A percentile compares a stretch with the other conserved stretches of the same genome.
These are phyloP conservation scores for Zophobas morio DNA, from an alignment of 1,140 invertebrate species.

Conservation along the genomic window DNA sequence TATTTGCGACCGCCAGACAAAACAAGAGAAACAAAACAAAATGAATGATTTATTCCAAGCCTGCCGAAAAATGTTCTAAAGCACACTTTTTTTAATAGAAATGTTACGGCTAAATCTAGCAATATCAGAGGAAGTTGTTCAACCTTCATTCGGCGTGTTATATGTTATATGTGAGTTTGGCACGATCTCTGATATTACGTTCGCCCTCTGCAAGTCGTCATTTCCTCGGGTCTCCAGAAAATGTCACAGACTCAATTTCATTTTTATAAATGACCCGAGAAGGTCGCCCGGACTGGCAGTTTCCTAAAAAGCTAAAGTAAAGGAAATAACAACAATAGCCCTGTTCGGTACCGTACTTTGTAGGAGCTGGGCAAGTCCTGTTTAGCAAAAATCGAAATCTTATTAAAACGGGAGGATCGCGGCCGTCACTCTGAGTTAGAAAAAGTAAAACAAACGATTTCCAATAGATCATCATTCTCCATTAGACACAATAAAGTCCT, in stretches of 20 bases:
- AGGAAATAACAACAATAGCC: slow-evolving; percentile 22
- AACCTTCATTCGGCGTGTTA: slow-evolving; percentile 5
- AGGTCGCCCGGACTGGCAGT: slow-evolving; percentile 2
- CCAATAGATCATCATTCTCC: too few species aligned
- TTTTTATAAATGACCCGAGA: slow-evolving; percentile 38
- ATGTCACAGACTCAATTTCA: slow-evolving; percentile 40
- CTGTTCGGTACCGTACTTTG: too few species aligned
- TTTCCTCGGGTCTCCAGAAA: slow-evolving; percentile 25
- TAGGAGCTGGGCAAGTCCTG: too few species aligned
- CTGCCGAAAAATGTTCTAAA: too few species aligned
- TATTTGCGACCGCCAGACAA: too few species aligned
- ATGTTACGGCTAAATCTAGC: background rate
- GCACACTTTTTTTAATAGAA: background rate
- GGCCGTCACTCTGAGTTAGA: too few species aligned
- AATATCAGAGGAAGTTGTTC: background rate
- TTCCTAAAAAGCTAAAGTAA: slow-evolving; percentile 18
- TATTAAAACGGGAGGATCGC: too few species aligned
- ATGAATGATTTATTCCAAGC: too few species aligned
- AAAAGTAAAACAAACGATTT: too few species aligned
- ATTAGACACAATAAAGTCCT: too few species aligned
- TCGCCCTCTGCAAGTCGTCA: slow-evolving; percentile 30
- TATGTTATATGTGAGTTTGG: slow-evolving; percentile 28
- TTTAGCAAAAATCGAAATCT: too few species aligned
- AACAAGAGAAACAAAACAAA: too few species aligned
- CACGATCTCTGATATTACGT: slow-evolving; percentile 18